Evolutionary conservation across 2,797 vertebrate genomes (phyloP).

Genomic region (Hephaestus fuliginosus): DNA sequence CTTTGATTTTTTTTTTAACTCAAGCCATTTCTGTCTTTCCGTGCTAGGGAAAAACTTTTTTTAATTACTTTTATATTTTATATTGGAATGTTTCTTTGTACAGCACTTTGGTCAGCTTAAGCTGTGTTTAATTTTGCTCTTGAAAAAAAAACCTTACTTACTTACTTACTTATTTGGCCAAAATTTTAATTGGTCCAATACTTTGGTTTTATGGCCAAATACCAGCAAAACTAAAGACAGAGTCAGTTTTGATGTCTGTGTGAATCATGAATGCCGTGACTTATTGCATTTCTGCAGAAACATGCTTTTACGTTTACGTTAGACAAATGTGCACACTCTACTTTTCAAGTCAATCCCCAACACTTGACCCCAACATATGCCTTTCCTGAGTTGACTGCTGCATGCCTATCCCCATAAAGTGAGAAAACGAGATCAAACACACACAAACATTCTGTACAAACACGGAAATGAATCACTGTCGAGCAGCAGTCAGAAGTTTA

Average conservation of each 20-base stretch:
- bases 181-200: too few species aligned
- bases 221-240: too few species aligned
- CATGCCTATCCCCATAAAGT: not conserved
- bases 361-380: not conserved
- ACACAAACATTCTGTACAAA: not conserved
- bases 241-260: not conserved
- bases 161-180: too few species aligned
- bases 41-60: too few species aligned
- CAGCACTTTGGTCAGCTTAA: too few species aligned
- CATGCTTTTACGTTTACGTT: not conserved
- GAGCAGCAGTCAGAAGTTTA: constrained; percentile 19
- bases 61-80: too few species aligned
- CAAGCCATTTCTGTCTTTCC: too few species aligned
- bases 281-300: not conserved
- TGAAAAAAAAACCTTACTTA: too few species aligned
- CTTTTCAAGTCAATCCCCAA: not conserved
- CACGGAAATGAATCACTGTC: not conserved
- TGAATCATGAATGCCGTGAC: not conserved
- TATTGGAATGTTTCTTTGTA: too few species aligned
- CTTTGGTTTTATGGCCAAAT: too few species aligned
- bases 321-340: not conserved
- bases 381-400: not conserved
- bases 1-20: too few species aligned
- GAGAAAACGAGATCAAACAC: constrained; percentile 16
- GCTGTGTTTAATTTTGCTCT: too few species aligned